These are phyloP conservation scores for Limnephilus rhombicus DNA, from an alignment of 2,888 invertebrate genomes.

Conservation along the genomic window DNA sequence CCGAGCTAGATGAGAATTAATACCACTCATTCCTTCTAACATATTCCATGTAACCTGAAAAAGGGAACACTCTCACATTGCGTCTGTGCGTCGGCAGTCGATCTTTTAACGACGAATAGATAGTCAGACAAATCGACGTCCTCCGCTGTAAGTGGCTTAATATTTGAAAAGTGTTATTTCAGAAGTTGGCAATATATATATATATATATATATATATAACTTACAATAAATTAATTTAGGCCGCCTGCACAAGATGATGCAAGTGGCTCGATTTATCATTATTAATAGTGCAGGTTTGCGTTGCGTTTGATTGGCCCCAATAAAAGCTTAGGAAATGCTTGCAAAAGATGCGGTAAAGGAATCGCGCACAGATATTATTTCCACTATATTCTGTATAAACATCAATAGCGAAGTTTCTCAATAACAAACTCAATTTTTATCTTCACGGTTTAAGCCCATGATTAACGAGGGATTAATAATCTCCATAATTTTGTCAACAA, in stretches of 20 bases:
- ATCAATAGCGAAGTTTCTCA: not conserved
- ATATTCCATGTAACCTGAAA: too few species aligned
- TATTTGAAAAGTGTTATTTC: not conserved
- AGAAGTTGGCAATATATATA: not conserved
- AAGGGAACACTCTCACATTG: too few species aligned
- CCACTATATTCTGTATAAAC: not conserved
- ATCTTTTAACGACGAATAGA: not conserved
- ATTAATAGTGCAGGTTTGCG: not conserved
- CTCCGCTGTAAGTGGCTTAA: not conserved
- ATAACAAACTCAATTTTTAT: too few species aligned
- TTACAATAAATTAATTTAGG: not conserved
- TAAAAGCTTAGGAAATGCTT: not conserved
- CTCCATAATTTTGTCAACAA: not conserved
- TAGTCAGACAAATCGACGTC: not conserved
- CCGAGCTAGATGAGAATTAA: too few species aligned
- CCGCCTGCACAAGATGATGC: not conserved
- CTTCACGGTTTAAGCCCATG: too few species aligned
- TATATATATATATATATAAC: not conserved
- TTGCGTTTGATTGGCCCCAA: not conserved
- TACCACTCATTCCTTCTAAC: too few species aligned
- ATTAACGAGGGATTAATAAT: too few species aligned
- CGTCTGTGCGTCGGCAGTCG: not conserved
- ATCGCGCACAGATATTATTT: not conserved
- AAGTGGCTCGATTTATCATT: not conserved
- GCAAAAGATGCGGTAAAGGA: not conserved